Evolutionary conservation across 2,113 vertebrate species (phyloP), one percentile per base, ranked within the genome.

Genomic region (Siniperca chuatsi): DNA sequence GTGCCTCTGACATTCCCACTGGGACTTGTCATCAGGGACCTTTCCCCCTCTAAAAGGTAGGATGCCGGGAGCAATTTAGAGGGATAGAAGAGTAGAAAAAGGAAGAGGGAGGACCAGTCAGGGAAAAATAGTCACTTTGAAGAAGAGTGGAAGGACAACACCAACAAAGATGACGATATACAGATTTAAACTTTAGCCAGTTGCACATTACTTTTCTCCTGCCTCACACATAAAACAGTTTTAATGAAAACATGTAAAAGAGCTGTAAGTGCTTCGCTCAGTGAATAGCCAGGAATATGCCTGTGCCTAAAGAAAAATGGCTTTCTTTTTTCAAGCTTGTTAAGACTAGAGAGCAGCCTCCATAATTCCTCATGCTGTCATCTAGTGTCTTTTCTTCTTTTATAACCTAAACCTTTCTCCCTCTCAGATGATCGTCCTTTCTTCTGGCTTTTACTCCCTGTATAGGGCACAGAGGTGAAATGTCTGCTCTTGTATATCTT

Each of bases 21-120:
- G 94, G 92, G 93, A 88, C 11, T 79, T 92, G 92, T 91, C 88
- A 81, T 79, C 18, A 65, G 61, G 76, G 80, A 90, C 86, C 87
- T 94, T 91, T 91, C 71, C 82, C 48, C 58, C 70, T 68, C 54
- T 69, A 57, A 71, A 83, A 83, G 77, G 75, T 69, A 75, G 42
- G 54, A 81, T 69, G 72, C 82, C 81, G 85, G 40, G 61, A 87
- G 87, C 66, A 69, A 75, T 91, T 83, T 54, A 76, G 71, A 50
- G 23, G 21, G 46, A 65, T 13, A 42, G 54, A 50, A 25, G 46
- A 61, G 40, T n/a, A 15, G 4, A 35, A 18, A 52, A 76, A 33
- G 23, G 44, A 48, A 52, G 21, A 21, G 11, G 4, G n/a, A 42
- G n/a, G 12, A 4, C 7, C 1, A 66, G 8, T 71, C n/a, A 54